Evolutionary conservation across 2,888 invertebrate species (phyloP), one percentile per base, ranked within the genome.

Genomic region (Slavum lentiscoides): DNA sequence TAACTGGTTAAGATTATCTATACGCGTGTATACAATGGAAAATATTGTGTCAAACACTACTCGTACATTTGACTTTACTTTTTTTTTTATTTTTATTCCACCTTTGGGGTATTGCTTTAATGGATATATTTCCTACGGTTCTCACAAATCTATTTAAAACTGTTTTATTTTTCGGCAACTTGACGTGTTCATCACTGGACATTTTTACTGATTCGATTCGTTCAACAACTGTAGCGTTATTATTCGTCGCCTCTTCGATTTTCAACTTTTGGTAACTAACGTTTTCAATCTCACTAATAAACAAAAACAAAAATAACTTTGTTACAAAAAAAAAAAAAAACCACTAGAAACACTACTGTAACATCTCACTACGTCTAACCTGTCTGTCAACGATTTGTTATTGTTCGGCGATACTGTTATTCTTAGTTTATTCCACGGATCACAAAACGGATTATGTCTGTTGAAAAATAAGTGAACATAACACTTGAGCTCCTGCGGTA

Each of bases 401-500:
- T 11, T 61, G 61, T 69, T 49, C n/a, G 76, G 70, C 23, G 77
- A 55, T 21, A 80, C 15, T 17, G 64, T 70, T 15, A 64, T 43
- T 19, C 61, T 64, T 15, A 80, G 9, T 64, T 62, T 80, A 1
- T 61, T 23, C 77, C 77, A 80, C 4, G 77, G 70, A 64, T 77
- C 77, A 55, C 70, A 80, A 39, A 69, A 80, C 39, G 59, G 62
- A 62, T 80, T 69, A 58, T 53, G 2, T 19, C 55, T 37, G 58
- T 80, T 72, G 23, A 80, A 80, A 72, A 55, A 80, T 55, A 80
- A 72, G 21, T 70, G 61, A 21, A 80, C 77, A 85, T 91, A 91
- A 84, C 90, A 91, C 49, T 88, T 89, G 74, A 93, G 86, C 84
- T 92, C 90, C 43, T 88, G 86, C 1, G 94, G 94, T 83, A 93